Conservation (phyloP, 1,140 invertebrate genomes). For the Hormaphis cornu region DNA sequence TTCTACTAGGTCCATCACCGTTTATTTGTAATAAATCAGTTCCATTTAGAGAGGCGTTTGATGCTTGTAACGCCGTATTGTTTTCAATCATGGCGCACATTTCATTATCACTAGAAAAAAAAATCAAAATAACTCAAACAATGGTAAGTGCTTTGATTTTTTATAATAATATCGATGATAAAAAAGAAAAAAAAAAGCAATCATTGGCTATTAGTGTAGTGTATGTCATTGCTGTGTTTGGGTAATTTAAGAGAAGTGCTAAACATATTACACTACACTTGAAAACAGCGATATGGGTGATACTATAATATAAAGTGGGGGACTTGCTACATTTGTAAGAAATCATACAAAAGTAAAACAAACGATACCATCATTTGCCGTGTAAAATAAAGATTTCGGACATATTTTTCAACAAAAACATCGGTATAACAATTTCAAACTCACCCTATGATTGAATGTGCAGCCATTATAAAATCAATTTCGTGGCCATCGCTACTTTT, state of each 20-base stretch:
- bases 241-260: too few relatives aligned
- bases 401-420: not conserved
- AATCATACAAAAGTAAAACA: too few relatives aligned
- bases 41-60: not conserved
- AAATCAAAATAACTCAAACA: not conserved
- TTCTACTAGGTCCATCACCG: not conserved
- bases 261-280: too few relatives aligned
- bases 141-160: too few relatives aligned
- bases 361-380: too few relatives aligned
- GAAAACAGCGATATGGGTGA: too few relatives aligned
- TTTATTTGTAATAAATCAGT: not conserved
- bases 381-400: not conserved
- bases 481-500: constrained; percentile 53
- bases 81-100: constrained; percentile 11
- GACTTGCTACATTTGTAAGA: too few relatives aligned
- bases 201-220: too few relatives aligned
- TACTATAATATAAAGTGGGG: too few relatives aligned
- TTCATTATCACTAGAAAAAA: constrained; percentile 9
- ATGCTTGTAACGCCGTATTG: not conserved
- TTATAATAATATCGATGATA: too few relatives aligned
- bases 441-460: constrained; percentile 71
- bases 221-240: too few relatives aligned
- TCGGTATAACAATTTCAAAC: constrained; percentile 37
- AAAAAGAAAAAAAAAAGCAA: too few relatives aligned
- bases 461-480: constrained; percentile 82